Evolutionary conservation across 2,888 invertebrate species (phyloP).

Genomic region (Gnatocerus cornutus): DNA sequence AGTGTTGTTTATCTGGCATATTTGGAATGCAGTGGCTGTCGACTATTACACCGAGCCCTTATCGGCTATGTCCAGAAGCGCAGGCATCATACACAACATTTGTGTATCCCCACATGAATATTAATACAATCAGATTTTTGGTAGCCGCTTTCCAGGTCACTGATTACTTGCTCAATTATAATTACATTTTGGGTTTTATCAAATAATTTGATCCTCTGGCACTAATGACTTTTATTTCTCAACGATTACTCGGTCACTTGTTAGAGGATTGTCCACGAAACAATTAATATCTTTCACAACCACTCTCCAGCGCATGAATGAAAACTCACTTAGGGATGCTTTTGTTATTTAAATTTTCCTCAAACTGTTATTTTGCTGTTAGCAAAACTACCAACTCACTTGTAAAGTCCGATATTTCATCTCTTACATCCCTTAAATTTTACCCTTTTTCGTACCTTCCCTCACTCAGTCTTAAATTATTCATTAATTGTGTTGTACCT

Average conservation of each 20-base stretch:
- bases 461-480: conserved; percentile 28
- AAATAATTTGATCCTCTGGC: conserved; percentile 51
- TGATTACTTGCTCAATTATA: conserved; percentile 54
- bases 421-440: conserved; percentile 25
- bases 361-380: conserved; percentile 45
- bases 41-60: conserved; percentile 55
- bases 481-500: conserved; percentile 35
- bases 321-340: conserved; percentile 43
- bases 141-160: conserved; percentile 54
- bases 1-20: conserved; percentile 57
- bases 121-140: conserved; percentile 59
- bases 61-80: conserved; percentile 57
- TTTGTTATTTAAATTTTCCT: conserved; percentile 47
- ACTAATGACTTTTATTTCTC: conserved; percentile 53
- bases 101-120: conserved; percentile 58
- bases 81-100: conserved; percentile 57
- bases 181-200: conserved; percentile 52
- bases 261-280: conserved; percentile 47
- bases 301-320: conserved; percentile 39
- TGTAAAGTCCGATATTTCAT: conserved; percentile 21
- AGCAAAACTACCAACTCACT: conserved; percentile 33
- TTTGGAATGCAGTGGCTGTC: conserved; percentile 56
- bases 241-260: conserved; percentile 51
- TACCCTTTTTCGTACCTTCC: conserved; percentile 33
- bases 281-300: conserved; percentile 49